Conservation (phyloP, 1,140 invertebrate genomes). For the Platyscapa corneri region DNA sequence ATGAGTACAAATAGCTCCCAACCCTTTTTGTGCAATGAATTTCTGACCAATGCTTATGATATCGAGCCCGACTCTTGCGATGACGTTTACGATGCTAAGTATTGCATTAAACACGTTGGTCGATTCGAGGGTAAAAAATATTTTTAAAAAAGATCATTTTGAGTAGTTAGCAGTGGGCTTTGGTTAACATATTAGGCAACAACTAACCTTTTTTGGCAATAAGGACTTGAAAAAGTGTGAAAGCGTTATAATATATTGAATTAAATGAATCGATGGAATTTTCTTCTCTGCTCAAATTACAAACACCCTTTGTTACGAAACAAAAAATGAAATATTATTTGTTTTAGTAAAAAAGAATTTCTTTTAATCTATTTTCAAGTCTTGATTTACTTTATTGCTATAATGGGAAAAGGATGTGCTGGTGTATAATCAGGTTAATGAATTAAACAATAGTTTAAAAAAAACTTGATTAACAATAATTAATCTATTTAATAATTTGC, state of each 20-base stretch:
- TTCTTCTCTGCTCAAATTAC: too few relatives aligned
- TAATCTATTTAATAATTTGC: slow-evolving; percentile 49
- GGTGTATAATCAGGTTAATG: neutral
- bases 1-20: slow-evolving; percentile 84
- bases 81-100: slow-evolving; percentile 87
- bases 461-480: neutral
- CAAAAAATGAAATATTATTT: neutral
- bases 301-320: too few relatives aligned
- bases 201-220: neutral
- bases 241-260: neutral
- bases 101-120: slow-evolving; percentile 95
- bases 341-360: neutral
- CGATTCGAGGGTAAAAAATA: slow-evolving; percentile 89
- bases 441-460: neutral
- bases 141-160: slow-evolving; percentile 4
- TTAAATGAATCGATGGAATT: too few relatives aligned
- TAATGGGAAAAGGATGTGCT: neutral
- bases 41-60: slow-evolving; percentile 81
- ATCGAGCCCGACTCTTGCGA: slow-evolving; percentile 83
- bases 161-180: neutral
- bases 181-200: neutral
- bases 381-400: neutral
- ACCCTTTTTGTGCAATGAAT: slow-evolving; percentile 92
- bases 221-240: neutral
- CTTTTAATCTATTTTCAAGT: neutral